Base-by-base conservation (phyloP, 1,140 invertebrate genomes). In the Ladona fulva region DNA sequence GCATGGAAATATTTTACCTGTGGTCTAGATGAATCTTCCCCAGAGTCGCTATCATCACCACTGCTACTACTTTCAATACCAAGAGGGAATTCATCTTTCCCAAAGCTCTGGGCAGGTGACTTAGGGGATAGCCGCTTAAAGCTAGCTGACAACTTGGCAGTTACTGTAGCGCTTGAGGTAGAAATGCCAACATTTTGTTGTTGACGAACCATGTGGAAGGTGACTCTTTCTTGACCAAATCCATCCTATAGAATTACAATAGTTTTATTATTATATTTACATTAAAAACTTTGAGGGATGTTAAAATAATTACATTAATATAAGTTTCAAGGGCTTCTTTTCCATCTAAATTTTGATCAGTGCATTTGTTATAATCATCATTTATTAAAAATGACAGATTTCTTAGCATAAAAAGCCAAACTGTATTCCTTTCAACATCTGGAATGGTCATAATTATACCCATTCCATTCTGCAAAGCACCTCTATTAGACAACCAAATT, bases 211-310 rank as follows among this genome's bases (percentile, higher is more conserved):
- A 89, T 91, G 78, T 91, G 88, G 73, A 92, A 90, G 77, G 88
- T 88, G 0, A 93, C 89, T 82, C 86, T 87, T 84, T 92, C 91
- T 83, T 91, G 89, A 0, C 92, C 92, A 82, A 87, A 91, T 44
- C 85, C 86, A 80, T 89, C 83, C 90, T 92, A 80, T 76, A 19
- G 1, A 66, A 16, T 19, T 66, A 12, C 5, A 24, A 79, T 25
- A 78, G 80, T 79, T 24, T 78, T 74, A 52, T 74, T 73, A 44
- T 77, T 78, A 81, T n/a, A n/a, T n/a, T n/a, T n/a, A n/a, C n/a
- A n/a, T n/a, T n/a, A n/a, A n/a, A n/a, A n/a, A n/a, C n/a, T n/a
- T n/a, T n/a, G n/a, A n/a, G n/a, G n/a, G n/a, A n/a, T n/a, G n/a
- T n/a, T n/a, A n/a, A n/a, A n/a, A n/a, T n/a, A n/a, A n/a, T n/a